Percentiles rank a stretch among this genome's conserved stretches.
These are phyloP conservation scores for Bombyx mori DNA, from an alignment of 1,140 invertebrate species.

Conservation along the genomic window ASM3026992v2 NC_085112.1:5910501-5911000, in stretches of 20 bases:
- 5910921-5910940: too few species aligned
- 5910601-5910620: conserved; percentile 62
- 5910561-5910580: neutral
- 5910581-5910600: conserved; percentile 25
- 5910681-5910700: conserved; percentile 67
- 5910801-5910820: conserved; percentile 68
- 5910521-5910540: too few species aligned
- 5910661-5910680: conserved; percentile 59
- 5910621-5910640: conserved; percentile 69
- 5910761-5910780: conserved; percentile 72
- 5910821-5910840: conserved; percentile 53
- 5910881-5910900: neutral
- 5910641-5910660: conserved; percentile 64
- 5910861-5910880: neutral
- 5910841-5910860: neutral
- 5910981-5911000: too few species aligned
- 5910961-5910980: too few species aligned
- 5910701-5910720: conserved; percentile 65
- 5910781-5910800: conserved; percentile 69
- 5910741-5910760: conserved; percentile 68
- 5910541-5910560: too few species aligned
- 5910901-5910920: neutral
- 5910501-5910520: too few species aligned
- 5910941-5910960: too few species aligned
- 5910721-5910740: conserved; percentile 56